These are phyloP conservation scores for Ochropleura plecta DNA, from an alignment of 2,888 invertebrate species.

Conservation along the genomic window DNA sequence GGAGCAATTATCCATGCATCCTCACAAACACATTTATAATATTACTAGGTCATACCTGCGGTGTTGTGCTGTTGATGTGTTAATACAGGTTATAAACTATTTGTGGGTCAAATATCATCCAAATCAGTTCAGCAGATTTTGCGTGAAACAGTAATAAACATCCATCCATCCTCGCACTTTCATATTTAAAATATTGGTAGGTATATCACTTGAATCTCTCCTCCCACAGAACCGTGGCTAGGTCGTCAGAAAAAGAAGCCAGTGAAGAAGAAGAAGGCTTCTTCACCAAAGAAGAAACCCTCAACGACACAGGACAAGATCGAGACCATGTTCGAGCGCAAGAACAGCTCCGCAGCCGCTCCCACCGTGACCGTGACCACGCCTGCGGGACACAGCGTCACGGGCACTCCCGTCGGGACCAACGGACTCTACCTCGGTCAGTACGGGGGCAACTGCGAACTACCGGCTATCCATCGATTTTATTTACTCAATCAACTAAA, in stretches of 20 bases:
- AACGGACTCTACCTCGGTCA: conserved; percentile 85
- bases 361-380: conserved; percentile 76
- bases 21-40: no score
- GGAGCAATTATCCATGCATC: no score
- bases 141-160: no score
- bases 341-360: conserved; percentile 75
- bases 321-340: conserved; percentile 91
- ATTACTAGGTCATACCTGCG: no score
- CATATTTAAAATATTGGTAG: no score
- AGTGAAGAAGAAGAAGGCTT: conserved; percentile 91
- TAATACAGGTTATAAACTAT: no score
- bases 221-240: conserved; percentile 94
- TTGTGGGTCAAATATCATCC: no score
- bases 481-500: no score
- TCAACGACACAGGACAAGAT: conserved; percentile 95
- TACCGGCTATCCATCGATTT: no score
- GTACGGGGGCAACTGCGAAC: not conserved
- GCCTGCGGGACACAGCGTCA: conserved; percentile 78
- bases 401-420: conserved; percentile 87
- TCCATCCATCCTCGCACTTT: no score
- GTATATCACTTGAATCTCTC: not conserved
- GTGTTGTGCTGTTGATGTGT: no score
- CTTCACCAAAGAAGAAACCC: conserved; percentile 89
- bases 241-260: conserved; percentile 92
- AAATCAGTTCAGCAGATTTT: no score